Evolutionary conservation across 2,797 vertebrate genomes (phyloP).

Genomic region (Tolypeutes matacus): DNA sequence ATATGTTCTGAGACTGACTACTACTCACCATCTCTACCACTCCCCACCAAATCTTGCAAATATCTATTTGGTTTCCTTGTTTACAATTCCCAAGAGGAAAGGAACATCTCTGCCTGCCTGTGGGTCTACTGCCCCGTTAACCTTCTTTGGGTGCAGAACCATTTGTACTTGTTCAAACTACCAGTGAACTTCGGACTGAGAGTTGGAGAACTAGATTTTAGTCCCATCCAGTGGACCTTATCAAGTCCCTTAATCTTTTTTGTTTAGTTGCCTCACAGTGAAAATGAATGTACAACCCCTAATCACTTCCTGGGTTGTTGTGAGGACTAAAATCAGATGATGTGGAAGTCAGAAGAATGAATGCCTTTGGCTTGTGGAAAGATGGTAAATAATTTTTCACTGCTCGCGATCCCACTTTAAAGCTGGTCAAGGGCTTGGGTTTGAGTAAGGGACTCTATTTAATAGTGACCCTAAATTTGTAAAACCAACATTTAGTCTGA

Average conservation of each 20-base stretch:
- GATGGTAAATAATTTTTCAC: background rate
- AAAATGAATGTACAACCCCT: background rate
- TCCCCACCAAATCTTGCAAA: background rate
- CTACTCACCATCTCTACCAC: background rate
- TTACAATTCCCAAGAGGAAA: background rate
- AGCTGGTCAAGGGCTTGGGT: background rate
- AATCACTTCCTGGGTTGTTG: background rate
- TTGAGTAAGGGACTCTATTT: background rate
- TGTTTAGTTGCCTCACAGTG: background rate
- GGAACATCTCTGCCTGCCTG: background rate
- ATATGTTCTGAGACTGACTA: background rate
- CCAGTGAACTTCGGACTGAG: background rate
- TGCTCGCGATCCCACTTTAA: background rate
- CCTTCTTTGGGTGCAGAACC: background rate
- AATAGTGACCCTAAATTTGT: background rate
- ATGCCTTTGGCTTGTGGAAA: background rate
- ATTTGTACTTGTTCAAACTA: background rate
- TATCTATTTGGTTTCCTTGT: background rate
- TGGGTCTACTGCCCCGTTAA: background rate
- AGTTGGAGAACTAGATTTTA: background rate
- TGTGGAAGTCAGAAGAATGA: background rate
- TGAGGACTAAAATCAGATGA: background rate
- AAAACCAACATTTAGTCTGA: slow-evolving; percentile 31
- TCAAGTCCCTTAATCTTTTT: background rate
- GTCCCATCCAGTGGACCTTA: background rate